Conservation (phyloP, 2,797 vertebrate species). For the Ptychobarbus kaznakovi region DNA sequence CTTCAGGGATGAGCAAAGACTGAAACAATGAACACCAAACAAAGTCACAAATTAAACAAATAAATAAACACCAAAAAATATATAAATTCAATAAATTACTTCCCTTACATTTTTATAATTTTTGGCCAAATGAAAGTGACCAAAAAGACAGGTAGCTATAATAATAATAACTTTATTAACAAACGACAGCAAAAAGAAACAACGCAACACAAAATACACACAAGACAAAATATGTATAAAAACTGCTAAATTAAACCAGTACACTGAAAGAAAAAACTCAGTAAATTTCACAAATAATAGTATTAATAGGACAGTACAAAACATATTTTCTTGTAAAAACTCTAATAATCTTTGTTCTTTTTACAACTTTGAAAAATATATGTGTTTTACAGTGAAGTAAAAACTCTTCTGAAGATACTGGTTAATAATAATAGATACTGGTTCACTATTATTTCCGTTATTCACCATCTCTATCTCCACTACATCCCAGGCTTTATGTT, state of each 20-base stretch:
- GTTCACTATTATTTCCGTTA: background rate
- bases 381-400: background rate
- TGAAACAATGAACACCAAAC: background rate
- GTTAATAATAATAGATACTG: background rate
- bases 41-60: background rate
- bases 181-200: too few relatives aligned
- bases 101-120: too few relatives aligned
- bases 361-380: background rate
- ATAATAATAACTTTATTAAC: too few relatives aligned
- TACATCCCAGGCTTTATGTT: background rate
- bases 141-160: background rate
- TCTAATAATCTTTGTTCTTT: background rate
- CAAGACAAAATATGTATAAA: background rate
- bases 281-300: background rate
- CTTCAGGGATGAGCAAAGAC: background rate
- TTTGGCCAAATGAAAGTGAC: background rate
- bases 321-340: background rate
- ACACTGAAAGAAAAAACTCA: background rate
- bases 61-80: too few relatives aligned
- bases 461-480: background rate
- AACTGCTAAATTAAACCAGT: background rate
- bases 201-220: background rate
- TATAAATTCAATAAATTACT: too few relatives aligned
- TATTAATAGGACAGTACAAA: background rate
- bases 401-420: background rate